Conservation (phyloP, 2,113 vertebrate species). For the Psilopsiagon aymara region DNA sequence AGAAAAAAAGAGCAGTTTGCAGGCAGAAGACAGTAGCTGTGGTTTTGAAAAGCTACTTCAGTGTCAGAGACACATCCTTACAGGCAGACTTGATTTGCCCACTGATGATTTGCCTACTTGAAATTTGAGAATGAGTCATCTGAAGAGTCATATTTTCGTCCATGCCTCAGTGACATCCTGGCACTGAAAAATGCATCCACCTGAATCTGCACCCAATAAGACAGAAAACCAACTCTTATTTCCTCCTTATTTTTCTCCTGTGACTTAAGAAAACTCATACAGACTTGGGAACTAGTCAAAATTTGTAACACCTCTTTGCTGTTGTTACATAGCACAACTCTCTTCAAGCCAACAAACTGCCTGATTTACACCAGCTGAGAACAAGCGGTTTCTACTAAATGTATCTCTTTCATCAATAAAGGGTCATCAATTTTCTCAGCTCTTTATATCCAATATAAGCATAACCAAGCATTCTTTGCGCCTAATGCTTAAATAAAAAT, state of each 20-base stretch:
- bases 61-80: not conserved
- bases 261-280: not conserved
- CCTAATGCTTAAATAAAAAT: not conserved
- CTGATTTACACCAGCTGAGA: not conserved
- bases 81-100: not conserved
- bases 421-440: not conserved
- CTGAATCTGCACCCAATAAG: not conserved
- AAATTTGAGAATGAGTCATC: not conserved
- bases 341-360: not conserved
- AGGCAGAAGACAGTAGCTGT: not conserved
- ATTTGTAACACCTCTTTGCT: not conserved
- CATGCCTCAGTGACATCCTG: not conserved
- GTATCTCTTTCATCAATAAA: not conserved
- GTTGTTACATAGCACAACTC: not conserved
- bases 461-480: not conserved
- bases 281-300: not conserved
- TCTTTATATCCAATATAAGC: not conserved
- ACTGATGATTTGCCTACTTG: not conserved
- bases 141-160: not conserved
- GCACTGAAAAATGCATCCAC: not conserved
- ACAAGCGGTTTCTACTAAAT: not conserved
- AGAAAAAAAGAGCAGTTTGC: not conserved
- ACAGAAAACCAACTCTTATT: not conserved
- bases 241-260: not conserved
- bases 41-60: not conserved